Evolutionary conservation across 1,140 invertebrate species (phyloP), one percentile per base, ranked within the genome.

Genomic region (Apis dorsata): DNA sequence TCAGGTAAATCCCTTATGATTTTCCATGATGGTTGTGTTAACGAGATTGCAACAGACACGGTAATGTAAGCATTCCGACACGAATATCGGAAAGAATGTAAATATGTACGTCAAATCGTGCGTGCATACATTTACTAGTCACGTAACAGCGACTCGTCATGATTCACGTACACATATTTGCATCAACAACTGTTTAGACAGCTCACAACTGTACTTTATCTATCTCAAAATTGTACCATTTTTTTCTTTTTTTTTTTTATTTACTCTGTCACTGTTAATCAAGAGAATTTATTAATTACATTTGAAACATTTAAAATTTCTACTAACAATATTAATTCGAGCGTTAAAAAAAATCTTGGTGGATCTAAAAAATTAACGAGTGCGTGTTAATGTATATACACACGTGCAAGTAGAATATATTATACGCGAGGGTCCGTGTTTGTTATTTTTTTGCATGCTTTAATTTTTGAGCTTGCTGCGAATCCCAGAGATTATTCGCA

Each of bases 21-120:
- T 72, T 12, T 63, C 55, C 4, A 49, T 57, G 59, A 34, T 12
- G 13, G 15, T 24, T 55, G 49, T 55, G 49, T 60, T 63, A 3
- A 59, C 2, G 79, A 59, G 44, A 81, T 81, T 66, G 57, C 21
- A 28, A 59, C 53, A 21, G 68, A 9, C 68, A 72, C 12, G 63
- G 80, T 82, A 81, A 81, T 12, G 72, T 77, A 81, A 81, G 15
- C 21, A 53, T 76, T 53, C 13, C 12, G 15, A 51, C 79, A 81
- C 79, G 79, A 73, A 57, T 17, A 17, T 28, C 79, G 70, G 71
- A 74, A 81, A 57, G 49, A 44, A 77, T 77, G 49, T 55, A 69
- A 63, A 76, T 76, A 77, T 55, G 17, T 65, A 34, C 62, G 63
- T 65, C 59, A 24, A 80, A 55, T 65, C 21, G 51, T 51, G 60